Conservation (phyloP, 2,888 invertebrate species). For the Ochlodes sylvanus region DNA sequence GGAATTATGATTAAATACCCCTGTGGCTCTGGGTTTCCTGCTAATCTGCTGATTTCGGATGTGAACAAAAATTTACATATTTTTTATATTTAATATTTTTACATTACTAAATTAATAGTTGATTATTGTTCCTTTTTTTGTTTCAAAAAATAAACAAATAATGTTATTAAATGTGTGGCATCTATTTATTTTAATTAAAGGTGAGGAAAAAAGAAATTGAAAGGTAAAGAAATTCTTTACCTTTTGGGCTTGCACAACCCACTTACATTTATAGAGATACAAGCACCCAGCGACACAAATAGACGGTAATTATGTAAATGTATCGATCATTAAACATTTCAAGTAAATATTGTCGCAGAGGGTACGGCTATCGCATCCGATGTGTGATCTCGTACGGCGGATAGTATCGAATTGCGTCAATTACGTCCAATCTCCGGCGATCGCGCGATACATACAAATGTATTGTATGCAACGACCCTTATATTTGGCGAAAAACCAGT, state of each 20-base stretch:
- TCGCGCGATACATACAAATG: constrained; percentile 79
- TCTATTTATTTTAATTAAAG: constrained; percentile 5
- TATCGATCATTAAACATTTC: constrained; percentile 70
- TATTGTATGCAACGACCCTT: constrained; percentile 74
- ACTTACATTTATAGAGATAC: neutral
- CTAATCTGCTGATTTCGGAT: too few species aligned
- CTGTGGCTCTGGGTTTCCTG: too few species aligned
- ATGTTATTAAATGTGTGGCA: too few species aligned
- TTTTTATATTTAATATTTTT: too few species aligned
- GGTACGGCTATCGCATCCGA: constrained; percentile 74
- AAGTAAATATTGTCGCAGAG: constrained; percentile 70
- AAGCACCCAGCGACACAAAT: neutral
- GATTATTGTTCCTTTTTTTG: too few species aligned
- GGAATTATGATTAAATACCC: too few species aligned
- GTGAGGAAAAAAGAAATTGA: constrained; percentile 5
- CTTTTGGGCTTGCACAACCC: neutral
- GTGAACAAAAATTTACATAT: too few species aligned
- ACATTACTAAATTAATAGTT: too few species aligned
- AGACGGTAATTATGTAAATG: constrained; percentile 69
- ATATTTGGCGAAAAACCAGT: constrained; percentile 48
- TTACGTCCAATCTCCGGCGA: constrained; percentile 74
- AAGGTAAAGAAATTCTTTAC: too few species aligned
- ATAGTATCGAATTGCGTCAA: constrained; percentile 82
- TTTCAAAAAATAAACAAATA: too few species aligned
- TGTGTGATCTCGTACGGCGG: constrained; percentile 77